Evolutionary conservation across 2,797 vertebrate species (phyloP), one percentile per base, ranked within the genome.

Genomic region (Numenius phaeopus): DNA sequence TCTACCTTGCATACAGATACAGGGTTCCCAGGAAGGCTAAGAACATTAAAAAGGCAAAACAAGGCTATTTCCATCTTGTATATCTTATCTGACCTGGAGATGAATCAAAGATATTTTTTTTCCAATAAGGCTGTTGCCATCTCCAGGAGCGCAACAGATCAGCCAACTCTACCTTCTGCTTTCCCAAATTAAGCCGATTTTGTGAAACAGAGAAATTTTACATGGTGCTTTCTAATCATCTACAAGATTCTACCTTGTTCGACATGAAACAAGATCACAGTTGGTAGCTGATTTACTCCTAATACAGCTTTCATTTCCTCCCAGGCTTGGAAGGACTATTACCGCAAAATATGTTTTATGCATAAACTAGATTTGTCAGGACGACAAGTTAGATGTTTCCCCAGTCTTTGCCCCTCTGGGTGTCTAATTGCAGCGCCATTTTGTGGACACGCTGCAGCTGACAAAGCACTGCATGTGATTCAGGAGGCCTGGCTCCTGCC

Each of bases 391-490:
- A 52, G 71, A 46, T 37, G 32, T 83, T 85, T 57, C 29, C 70
- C 49, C 54, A 24, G 19, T 14, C 67, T 76, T 54, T n/a, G 54
- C 14, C 39, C 59, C 39, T 30, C 55, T 24, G 49, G 49, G 42
- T 34, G 64, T 46, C 61, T 50, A 49, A 49, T 8, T 10, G 52
- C 39, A 14, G 29, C 42, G 32, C 22, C 39, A 10, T 54, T 79
- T 37, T 61, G n/a, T 37, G 47, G 55, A 71, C 42, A 75, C 3
- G 2, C 13, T 29, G 40, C n/a, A 84, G 55, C 50, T 27, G 39
- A 37, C 29, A 34, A 75, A 42, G 67, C 42, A 20, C n/a, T 40
- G 44, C 1, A 1, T 0, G 7, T 30, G 24, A 42, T 65, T 29
- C 5, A 19, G 69, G 78, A 58, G 57, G 24, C 37, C 58, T 58